phyloP scores from a whole-genome alignment of 2,888 invertebrate genomes.

The Microdon myrmicae region DNA sequence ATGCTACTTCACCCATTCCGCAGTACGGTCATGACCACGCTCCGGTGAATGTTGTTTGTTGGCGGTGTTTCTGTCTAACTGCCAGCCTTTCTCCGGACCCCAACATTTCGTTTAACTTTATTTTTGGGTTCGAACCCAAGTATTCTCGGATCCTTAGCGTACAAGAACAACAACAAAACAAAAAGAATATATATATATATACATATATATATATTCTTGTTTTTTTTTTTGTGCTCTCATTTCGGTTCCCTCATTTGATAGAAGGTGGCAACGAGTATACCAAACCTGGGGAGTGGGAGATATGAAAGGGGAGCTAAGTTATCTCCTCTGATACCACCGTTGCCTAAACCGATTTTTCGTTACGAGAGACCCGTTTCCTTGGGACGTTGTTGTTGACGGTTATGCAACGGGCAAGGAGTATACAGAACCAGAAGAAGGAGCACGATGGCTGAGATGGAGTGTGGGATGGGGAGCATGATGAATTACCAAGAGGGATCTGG shows the following conservation, averaged over 20 bases:
- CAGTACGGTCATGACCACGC: no score
- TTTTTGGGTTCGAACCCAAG: slow-evolving; percentile 48
- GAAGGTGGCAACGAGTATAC: slow-evolving; percentile 42
- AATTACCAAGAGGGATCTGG: slow-evolving; percentile 49
- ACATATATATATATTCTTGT: slow-evolving; percentile 23
- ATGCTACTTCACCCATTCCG: background rate
- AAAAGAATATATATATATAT: no score
- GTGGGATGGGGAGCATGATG: slow-evolving; percentile 48
- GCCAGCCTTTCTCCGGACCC: background rate
- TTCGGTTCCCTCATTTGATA: slow-evolving; percentile 33
- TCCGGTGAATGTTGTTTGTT: slow-evolving; percentile 35
- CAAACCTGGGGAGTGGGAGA: slow-evolving; percentile 21
- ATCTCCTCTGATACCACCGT: slow-evolving; percentile 30
- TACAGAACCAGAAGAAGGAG: slow-evolving; percentile 53
- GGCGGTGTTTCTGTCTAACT: slow-evolving; percentile 22
- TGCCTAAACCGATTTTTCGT: slow-evolving; percentile 46
- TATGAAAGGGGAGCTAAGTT: slow-evolving; percentile 55
- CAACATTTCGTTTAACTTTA: slow-evolving; percentile 40
- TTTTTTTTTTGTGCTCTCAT: slow-evolving; percentile 12
- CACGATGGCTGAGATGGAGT: slow-evolving; percentile 17
- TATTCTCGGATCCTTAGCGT: slow-evolving; percentile 24
- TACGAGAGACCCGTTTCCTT: slow-evolving; percentile 15
- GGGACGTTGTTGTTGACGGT: slow-evolving; percentile 40
- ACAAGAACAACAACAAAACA: no score
- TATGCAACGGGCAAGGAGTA: slow-evolving; percentile 54